Evolutionary conservation across 2,888 invertebrate species (phyloP), one percentile per base, ranked within the genome.

Genomic region (Drosophila kambysellisi): DNA sequence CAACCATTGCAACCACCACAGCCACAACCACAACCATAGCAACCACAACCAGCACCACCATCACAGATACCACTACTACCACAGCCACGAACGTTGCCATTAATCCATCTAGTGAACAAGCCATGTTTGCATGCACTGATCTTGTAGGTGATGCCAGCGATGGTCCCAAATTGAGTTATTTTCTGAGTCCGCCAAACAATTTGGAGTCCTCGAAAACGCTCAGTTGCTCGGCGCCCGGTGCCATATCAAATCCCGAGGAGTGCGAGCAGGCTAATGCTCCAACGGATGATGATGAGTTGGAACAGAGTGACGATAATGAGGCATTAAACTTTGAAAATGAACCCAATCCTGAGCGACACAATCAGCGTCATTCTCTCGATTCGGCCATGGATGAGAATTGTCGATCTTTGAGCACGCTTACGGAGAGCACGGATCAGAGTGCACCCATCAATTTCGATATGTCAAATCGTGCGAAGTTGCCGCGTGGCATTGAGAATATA

Each of bases 401-500:
- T 94, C 96, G 96, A 82, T 97, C 97, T 7, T 94, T 97, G 20
- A 97, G 97, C 91, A 97, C 97, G 81, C 94, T 97, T 73, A 97
- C 97, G 0, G 97, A 97, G 92, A 97, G 97, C 92, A 97, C 97
- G 0, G 98, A 98, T 89, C 97, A 98, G 91, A 97, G 97, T 88
- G 98, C 97, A 48, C 98, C 98, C 0, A 96, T 98, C 77, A 96
- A 97, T 93, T 98, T 98, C 91, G 98, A 98, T 91, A 96, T 98
- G 96, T 97, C 97, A 69, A 98, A 98, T 93, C 95, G 98, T 91
- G 98, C 99, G 0, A 98, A 99, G 92, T 94, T 99, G 53, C 99
- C 99, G 0, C 95, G 98, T 62, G 99, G 99, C 57, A 99, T 99
- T 83, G 98, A 98, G 90, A 98, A 99, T 93, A 99, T 99, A 83